Conservation (phyloP, 2,888 invertebrate genomes). For the Cyclophora punctaria region DNA sequence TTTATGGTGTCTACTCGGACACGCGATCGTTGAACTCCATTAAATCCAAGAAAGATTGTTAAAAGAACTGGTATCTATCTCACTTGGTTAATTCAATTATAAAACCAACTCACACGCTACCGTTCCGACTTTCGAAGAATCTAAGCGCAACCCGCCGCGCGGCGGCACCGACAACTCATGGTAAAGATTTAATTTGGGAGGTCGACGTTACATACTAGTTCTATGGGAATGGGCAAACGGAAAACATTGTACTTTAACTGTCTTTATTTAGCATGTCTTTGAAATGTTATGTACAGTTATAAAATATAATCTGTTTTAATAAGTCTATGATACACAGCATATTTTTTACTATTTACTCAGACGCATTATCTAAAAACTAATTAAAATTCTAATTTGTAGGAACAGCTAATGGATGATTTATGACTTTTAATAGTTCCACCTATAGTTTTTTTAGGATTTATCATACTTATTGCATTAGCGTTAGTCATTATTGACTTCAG, state of each 20-base stretch:
- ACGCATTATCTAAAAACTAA: too few species aligned
- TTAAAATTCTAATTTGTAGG: too few species aligned
- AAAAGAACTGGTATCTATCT: conserved; percentile 41
- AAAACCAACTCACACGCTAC: conserved; percentile 22
- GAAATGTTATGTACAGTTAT: too few species aligned
- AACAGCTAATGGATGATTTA: too few species aligned
- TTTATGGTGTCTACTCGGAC: conserved; percentile 45
- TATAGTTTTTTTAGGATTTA: too few species aligned
- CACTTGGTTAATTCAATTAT: conserved; percentile 37
- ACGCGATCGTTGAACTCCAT: conserved; percentile 55
- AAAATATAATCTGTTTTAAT: too few species aligned
- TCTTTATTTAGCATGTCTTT: too few species aligned
- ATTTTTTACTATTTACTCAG: too few species aligned
- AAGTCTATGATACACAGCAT: too few species aligned
- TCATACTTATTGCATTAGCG: neutral
- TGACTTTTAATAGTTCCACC: too few species aligned
- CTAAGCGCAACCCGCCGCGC: neutral
- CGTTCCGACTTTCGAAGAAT: conserved; percentile 17
- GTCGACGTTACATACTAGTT: conserved; percentile 1
- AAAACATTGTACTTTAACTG: conserved; percentile 1
- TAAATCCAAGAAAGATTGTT: conserved; percentile 44
- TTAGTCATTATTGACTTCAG: conserved; percentile 34
- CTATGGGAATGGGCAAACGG: conserved; percentile 6
- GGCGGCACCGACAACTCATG: neutral
- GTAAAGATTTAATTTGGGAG: conserved; percentile 6